Evolutionary conservation across 2,113 vertebrate species (phyloP).

Genomic region (Amphiprion ocellaris): DNA sequence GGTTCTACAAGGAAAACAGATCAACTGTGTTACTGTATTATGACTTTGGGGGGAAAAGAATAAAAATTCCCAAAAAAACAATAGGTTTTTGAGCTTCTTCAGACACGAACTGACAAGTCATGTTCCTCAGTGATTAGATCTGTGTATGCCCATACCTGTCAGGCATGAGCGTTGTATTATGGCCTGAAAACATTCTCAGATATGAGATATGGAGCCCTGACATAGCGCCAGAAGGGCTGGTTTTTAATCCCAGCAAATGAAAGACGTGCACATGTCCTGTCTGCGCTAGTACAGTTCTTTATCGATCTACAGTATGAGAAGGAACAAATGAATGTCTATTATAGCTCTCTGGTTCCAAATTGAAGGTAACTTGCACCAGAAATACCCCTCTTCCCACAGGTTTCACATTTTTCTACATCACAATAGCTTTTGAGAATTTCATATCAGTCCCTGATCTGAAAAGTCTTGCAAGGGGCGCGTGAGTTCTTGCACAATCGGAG

Average conservation of each 20-base stretch:
- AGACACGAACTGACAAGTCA: constrained; percentile 52
- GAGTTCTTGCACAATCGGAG: constrained; percentile 76
- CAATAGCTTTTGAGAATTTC: constrained; percentile 29
- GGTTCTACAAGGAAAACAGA: constrained; percentile 1
- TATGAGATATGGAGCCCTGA: constrained; percentile 29
- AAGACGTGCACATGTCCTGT: neutral
- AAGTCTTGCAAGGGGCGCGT: constrained; percentile 47
- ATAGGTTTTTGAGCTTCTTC: constrained; percentile 10
- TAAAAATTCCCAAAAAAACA: constrained; percentile 1
- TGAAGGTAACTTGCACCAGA: neutral
- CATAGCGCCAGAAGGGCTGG: constrained; percentile 5
- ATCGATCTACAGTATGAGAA: neutral
- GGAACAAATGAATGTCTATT: neutral
- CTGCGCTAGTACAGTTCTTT: neutral
- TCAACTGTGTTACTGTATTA: neutral
- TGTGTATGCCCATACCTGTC: constrained; percentile 37
- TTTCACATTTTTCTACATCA: neutral
- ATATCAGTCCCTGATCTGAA: constrained; percentile 36
- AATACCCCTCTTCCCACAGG: neutral
- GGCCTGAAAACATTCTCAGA: constrained; percentile 37
- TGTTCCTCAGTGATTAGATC: constrained; percentile 45
- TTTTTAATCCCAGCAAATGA: constrained; percentile 11
- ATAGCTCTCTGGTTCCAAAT: neutral
- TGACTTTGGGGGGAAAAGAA: neutral
- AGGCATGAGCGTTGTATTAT: constrained; percentile 37